Evolutionary conservation across 2,113 vertebrate genomes (phyloP).

Genomic region (Heptranchias perlo): DNA sequence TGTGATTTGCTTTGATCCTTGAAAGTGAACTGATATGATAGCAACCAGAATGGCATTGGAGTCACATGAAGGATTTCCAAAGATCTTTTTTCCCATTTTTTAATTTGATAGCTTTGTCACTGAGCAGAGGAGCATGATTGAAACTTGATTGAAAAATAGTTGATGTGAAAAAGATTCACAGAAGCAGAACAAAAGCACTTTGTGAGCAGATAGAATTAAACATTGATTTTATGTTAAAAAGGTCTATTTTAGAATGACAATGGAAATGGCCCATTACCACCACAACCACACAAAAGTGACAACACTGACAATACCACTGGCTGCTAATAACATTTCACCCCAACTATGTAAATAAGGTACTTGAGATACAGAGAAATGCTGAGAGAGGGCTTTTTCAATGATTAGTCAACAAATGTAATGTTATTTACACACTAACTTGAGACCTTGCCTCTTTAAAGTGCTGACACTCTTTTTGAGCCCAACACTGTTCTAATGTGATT

Average conservation of each 20-base stretch:
- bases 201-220: slow-evolving; percentile 11
- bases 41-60: background rate
- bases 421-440: background rate
- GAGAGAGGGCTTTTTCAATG: background rate
- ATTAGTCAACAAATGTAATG: background rate
- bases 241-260: background rate
- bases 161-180: slow-evolving; percentile 27
- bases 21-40: background rate
- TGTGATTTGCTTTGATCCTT: background rate
- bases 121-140: slow-evolving; percentile 6
- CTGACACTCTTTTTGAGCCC: background rate
- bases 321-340: background rate
- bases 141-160: slow-evolving; percentile 34
- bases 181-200: background rate
- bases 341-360: background rate
- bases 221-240: slow-evolving; percentile 32
- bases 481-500: background rate
- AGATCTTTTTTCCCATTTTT: background rate
- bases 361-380: background rate
- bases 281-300: background rate
- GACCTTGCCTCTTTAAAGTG: background rate
- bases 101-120: background rate
- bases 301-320: background rate
- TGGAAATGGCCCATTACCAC: slow-evolving; percentile 24
- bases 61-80: background rate